These are phyloP conservation scores for Gobio occitaniae DNA, from an alignment of 2,797 vertebrate species.

Conservation along the genomic window DNA sequence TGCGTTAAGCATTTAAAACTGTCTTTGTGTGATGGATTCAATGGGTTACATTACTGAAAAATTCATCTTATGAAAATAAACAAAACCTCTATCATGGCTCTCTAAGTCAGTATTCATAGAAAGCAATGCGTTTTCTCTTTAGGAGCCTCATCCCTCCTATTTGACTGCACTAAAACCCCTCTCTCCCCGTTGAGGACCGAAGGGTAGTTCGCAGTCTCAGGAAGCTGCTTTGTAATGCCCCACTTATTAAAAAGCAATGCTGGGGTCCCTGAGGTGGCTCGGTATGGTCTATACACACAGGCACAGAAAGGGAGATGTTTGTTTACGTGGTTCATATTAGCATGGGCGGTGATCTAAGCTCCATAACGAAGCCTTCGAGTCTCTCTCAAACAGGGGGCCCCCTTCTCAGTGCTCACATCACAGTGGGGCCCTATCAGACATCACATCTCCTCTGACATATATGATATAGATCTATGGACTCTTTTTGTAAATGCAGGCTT, in stretches of 20 bases:
- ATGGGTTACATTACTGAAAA: background rate
- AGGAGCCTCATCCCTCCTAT: slow-evolving; percentile 1
- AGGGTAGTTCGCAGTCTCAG: slow-evolving; percentile 32
- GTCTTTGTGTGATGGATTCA: background rate
- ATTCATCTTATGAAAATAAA: background rate
- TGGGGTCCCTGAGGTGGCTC: slow-evolving; percentile 47
- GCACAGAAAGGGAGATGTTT: slow-evolving; percentile 49
- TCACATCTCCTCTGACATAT: slow-evolving; percentile 52
- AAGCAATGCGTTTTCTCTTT: slow-evolving; percentile 9
- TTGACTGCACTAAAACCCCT: slow-evolving; percentile 8
- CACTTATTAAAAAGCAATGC: slow-evolving; percentile 56
- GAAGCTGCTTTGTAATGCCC: slow-evolving; percentile 50
- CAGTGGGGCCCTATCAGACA: slow-evolving; percentile 57
- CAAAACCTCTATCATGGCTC: background rate
- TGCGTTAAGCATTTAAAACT: no score
- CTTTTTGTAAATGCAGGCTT: slow-evolving; percentile 41
- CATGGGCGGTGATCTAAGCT: slow-evolving; percentile 54
- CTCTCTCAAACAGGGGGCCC: slow-evolving; percentile 51
- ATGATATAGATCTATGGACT: slow-evolving; percentile 38
- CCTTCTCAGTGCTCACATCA: slow-evolving; percentile 40
- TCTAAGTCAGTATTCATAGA: background rate
- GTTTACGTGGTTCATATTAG: slow-evolving; percentile 59
- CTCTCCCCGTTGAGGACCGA: slow-evolving; percentile 9
- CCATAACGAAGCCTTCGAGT: slow-evolving; percentile 53
- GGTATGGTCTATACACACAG: slow-evolving; percentile 41